phyloP scores from a whole-genome alignment of 2,888 invertebrate genomes.

The Amphiduros pacificus region DNA sequence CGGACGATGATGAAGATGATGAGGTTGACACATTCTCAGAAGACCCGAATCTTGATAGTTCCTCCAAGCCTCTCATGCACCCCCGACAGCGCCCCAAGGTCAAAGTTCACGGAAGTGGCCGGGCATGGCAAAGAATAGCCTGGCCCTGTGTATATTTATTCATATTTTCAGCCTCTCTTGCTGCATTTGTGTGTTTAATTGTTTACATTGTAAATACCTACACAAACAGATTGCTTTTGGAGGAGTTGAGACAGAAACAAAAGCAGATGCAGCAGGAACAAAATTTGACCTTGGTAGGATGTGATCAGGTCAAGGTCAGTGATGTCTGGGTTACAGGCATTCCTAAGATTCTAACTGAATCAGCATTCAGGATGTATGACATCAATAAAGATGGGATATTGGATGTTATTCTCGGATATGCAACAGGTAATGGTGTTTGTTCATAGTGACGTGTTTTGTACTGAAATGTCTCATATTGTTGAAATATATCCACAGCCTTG shows the following conservation, averaged over 20 bases:
- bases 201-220: conserved; percentile 19
- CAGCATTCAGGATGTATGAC: conserved; percentile 72
- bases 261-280: background rate
- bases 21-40: no score
- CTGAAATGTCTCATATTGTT: no score
- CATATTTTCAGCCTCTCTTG: conserved; percentile 11
- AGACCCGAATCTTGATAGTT: no score
- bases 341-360: conserved; percentile 74
- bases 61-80: conserved; percentile 25
- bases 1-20: no score
- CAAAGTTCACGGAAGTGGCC: background rate
- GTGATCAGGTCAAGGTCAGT: conserved; percentile 66
- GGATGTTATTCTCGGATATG: conserved; percentile 77
- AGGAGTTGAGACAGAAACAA: background rate
- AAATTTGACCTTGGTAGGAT: conserved; percentile 62
- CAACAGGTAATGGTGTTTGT: conserved; percentile 61
- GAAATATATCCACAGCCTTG: no score
- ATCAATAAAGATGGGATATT: conserved; percentile 72
- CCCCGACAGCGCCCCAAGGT: conserved; percentile 19
- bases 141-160: conserved; percentile 15
- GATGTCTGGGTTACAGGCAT: conserved; percentile 72
- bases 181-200: conserved; percentile 12
- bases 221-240: conserved; percentile 1
- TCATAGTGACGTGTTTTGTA: no score
- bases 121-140: background rate